Evolutionary conservation across 2,113 vertebrate species (phyloP), one percentile per base, ranked within the genome.

Genomic region (Stomatorhinus ivindoensis): DNA sequence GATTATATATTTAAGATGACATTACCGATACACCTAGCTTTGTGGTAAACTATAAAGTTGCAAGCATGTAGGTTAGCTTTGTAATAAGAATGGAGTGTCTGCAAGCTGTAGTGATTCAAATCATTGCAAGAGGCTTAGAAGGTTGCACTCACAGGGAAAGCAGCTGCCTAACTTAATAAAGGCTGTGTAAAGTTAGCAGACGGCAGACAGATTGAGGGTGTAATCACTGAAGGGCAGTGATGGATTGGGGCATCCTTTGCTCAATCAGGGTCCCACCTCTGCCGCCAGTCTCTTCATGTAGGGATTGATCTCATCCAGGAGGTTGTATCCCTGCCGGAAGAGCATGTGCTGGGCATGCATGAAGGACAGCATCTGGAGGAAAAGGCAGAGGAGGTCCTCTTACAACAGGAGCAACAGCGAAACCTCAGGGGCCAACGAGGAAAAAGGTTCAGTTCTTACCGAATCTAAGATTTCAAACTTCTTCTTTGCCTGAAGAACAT

Each of bases 381-480:
- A 39, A 39, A 58, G 7, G 80, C 15, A 10, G 73, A 46, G 44
- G 4, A 50, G 27, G 39, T 39, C 39, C 11, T 21, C 46, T 44
- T 84, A 84, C 44, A 24, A 21, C 44, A 84, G 21, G 42, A 44
- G 24, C 39, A 9, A 39, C 42, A 24, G 39, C 15, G 9, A 1
- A 31, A 19, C 73, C 73, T 42, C 73, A 80, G 35, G 35, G 15
- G 35, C 35, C 7, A 13, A 3, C 2, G 35, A n/a, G 35, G 24
- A 4, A 84, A 31, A 31, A 31, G n/a, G 13, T 31, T 46, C 51
- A 19, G 17, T 15, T 80, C 97, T 97, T 92, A 99, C 98, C 85
- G 98, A 97, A 24, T 99, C 98, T 21, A 99, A 93, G 89, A 99
- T 98, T 93, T 99, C 98, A 76, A 99, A 99, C 91, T 99, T 99